Conservation (phyloP, 2,888 invertebrate genomes). For the Drosophila mayaguana region DNA sequence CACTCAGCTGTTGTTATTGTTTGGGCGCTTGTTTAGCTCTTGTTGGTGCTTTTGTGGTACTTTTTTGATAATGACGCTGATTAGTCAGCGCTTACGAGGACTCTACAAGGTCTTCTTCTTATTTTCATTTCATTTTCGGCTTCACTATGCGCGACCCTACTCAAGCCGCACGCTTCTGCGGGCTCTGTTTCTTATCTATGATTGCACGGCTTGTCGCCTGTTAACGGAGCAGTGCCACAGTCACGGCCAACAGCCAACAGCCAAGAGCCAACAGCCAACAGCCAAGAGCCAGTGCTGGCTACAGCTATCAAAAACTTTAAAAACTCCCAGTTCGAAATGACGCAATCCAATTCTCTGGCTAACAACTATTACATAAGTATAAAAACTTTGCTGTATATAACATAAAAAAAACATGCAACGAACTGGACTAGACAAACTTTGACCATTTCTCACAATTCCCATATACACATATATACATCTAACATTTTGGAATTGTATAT, state of each 20-base stretch:
- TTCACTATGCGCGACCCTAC: slow-evolving; percentile 6
- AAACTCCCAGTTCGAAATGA: slow-evolving; percentile 41
- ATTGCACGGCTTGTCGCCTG: slow-evolving; percentile 45
- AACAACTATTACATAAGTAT: slow-evolving; percentile 11
- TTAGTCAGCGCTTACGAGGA: slow-evolving; percentile 77
- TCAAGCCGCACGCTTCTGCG: slow-evolving; percentile 1
- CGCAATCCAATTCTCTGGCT: slow-evolving; percentile 34
- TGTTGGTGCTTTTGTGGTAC: slow-evolving; percentile 54
- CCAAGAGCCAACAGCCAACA: background rate
- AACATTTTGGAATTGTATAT: background rate
- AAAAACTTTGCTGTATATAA: background rate
- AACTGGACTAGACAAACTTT: background rate
- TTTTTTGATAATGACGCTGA: slow-evolving; percentile 72
- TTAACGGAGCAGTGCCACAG: slow-evolving; percentile 5
- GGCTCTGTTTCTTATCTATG: slow-evolving; percentile 43
- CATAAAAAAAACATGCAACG: background rate
- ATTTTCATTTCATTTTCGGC: slow-evolving; percentile 31
- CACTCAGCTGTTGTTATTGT: slow-evolving; percentile 30
- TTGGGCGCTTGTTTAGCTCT: slow-evolving; percentile 32
- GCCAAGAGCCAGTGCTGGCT: background rate
- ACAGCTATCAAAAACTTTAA: slow-evolving; percentile 50
- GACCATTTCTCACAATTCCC: background rate
- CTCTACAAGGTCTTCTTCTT: slow-evolving; percentile 57
- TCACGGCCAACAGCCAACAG: background rate
- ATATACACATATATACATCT: background rate